Base-by-base conservation (phyloP, 2,888 invertebrate genomes). In the Orthosia gothica region DNA sequence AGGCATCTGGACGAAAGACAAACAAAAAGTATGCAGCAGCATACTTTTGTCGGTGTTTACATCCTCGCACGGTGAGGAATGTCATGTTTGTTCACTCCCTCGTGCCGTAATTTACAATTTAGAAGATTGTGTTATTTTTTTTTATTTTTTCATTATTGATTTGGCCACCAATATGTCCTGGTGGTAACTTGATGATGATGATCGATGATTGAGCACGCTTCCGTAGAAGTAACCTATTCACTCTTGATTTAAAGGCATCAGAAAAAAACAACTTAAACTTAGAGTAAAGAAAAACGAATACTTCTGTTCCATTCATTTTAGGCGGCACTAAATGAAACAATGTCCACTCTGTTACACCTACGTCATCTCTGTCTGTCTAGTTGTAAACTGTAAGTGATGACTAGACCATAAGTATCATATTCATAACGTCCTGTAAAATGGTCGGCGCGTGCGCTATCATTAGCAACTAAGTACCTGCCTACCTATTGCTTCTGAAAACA, bases 11-110 rank as follows among this genome's bases (percentile, higher is more conserved):
- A 63, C 9, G 45, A 50, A 79, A 83, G 68, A 65, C 81, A 85
- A 87, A 80, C 83, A 85, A 81, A 86, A 70, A 67, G 63, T 74
- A 64, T 66, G 69, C 69, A 65, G 66, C 73, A 63, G 69, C 80
- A 87, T 87, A 79, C 80, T 81, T n/a, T 85, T 66, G 50, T 23
- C 52, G 13, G 23, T 87, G 87, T 84, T 87, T 81, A 87, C 86
- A 86, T 86, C 84, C 86, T 73, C 80, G 67, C 85, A 57, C 64
- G 55, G 45, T 58, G n/a, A 79, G 75, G 85, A 86, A 86, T 86
- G 85, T 26, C 26, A 20, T 87, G 80, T 84, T 87, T 87, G 80
- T 84, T 86, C 78, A 74, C 64, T 32, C 52, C 61, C 50, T 63
- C 50, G 63, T 50, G 45, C 45, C 20, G 74, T 73, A 59, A 66